phyloP scores from a whole-genome alignment of 1,140 invertebrate species.

The Cryptotermes secundus region DNA sequence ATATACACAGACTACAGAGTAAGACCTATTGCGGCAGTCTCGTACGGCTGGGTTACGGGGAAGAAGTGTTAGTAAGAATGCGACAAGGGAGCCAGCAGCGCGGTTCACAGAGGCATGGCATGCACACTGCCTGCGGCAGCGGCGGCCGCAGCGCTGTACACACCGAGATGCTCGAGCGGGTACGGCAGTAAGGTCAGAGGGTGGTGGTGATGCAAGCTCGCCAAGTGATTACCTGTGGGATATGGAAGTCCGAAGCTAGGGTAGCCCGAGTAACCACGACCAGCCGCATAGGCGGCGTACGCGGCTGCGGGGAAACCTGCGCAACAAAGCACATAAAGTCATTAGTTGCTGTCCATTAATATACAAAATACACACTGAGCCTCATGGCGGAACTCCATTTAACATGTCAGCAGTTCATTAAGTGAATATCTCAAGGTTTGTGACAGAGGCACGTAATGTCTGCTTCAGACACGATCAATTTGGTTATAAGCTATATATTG shows the following conservation, averaged over 20 bases:
- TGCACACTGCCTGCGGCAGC: conserved; percentile 55
- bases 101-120: conserved; percentile 80
- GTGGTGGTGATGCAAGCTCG: conserved; percentile 61
- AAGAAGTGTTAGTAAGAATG: neutral
- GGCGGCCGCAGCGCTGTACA: conserved; percentile 51
- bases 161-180: conserved; percentile 62
- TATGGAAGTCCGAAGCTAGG: conserved; percentile 95
- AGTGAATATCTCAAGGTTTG: no score
- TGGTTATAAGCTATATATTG: no score
- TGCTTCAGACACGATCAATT: no score
- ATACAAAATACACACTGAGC: no score
- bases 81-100: neutral
- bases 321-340: conserved; percentile 51
- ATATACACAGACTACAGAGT: neutral
- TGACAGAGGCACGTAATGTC: no score
- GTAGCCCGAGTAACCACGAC: conserved; percentile 92
- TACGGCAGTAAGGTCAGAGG: conserved; percentile 57
- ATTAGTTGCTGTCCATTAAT: neutral
- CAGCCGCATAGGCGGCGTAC: conserved; percentile 89
- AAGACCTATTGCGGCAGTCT: neutral
- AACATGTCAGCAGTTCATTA: neutral
- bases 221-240: conserved; percentile 88
- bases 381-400: neutral
- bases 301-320: conserved; percentile 89
- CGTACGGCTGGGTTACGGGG: neutral